Conservation (phyloP, 2,797 vertebrate genomes). For the Sylvilagus floridanus region DNA sequence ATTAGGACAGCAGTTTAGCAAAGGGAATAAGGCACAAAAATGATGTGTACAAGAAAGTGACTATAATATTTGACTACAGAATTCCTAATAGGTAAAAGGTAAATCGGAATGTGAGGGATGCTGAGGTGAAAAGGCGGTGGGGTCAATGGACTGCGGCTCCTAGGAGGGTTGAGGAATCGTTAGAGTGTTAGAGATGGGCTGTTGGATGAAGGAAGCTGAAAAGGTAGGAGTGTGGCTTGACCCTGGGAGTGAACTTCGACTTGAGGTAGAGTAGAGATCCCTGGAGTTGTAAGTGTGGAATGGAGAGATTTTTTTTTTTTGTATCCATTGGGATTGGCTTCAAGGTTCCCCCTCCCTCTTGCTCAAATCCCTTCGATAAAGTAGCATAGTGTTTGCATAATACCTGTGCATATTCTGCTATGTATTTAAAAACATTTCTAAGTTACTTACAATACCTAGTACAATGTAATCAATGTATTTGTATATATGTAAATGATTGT, state of each 20-base stretch:
- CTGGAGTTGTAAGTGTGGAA: no score
- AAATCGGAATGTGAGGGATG: neutral
- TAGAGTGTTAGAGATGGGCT: neutral
- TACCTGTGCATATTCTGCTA: neutral
- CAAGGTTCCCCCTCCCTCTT: neutral
- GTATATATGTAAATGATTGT: no score
- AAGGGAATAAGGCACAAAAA: neutral
- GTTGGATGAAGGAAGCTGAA: neutral
- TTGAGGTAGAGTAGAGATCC: no score
- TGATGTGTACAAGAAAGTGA: neutral
- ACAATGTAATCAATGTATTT: neutral
- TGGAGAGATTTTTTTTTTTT: no score
- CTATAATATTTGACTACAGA: neutral
- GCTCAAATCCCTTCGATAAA: neutral
- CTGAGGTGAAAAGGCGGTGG: neutral
- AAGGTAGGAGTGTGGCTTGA: neutral
- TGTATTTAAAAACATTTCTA: neutral
- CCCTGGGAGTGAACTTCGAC: neutral
- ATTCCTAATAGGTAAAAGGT: neutral
- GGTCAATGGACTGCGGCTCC: neutral
- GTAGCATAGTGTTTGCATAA: neutral
- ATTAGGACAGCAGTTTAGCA: neutral
- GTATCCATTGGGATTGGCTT: neutral
- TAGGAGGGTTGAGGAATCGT: neutral
- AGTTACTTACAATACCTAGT: neutral